Evolutionary conservation across 53 echinoderm and acorn worm species (phyloP), one percentile per base, ranked within the genome.

Genomic region (Holothuria leucospilota): DNA sequence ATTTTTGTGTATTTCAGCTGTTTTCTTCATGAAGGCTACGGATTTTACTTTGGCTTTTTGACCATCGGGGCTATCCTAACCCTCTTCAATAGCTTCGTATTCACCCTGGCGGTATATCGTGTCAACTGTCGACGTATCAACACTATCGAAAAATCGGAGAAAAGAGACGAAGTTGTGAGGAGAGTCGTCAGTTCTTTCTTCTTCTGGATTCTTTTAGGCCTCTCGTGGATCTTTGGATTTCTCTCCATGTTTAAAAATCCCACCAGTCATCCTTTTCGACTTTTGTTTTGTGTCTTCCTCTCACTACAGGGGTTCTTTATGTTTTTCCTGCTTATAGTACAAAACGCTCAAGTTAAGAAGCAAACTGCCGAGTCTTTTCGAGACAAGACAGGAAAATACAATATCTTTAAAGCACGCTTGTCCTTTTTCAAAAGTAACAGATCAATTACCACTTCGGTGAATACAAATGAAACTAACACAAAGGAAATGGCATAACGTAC

Each of bases 151-250:
- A 61, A 80, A 21, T 38, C 20, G 30, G 80, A 18, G 29, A 24
- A 29, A 9, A 60, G 39, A 20, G n/a, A 61, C 6, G 80, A 80
- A 61, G 21, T 29, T 15, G 29, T 34, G 13, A 30, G 29, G 11
- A 25, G 80, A n/a, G 60, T 80, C 4, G 28, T 8, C 34, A 80
- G 30, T 30, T 14, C 80, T 1, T 30, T 61, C 59, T 39, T 80
- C 60, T 80, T 80, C 61, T 80, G 80, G 80, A 59, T 60, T 38
- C 61, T 80, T 4, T 62, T 80, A n/a, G 80, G 80, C 25, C 80
- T 80, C 25, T 28, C 53, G 2, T 80, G 80, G 80, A 29, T 62
- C 9, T 80, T 59, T 34, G 80, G 80, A 60, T 53, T 80, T 29
- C 56, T 80, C 8, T 80, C 80, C 4, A 20, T 62, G 18, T 60